Percentiles rank a stretch among this genome's conserved stretches.
phyloP scores from a whole-genome alignment of 2,888 invertebrate species.

The Aporophyla nigra region DNA sequence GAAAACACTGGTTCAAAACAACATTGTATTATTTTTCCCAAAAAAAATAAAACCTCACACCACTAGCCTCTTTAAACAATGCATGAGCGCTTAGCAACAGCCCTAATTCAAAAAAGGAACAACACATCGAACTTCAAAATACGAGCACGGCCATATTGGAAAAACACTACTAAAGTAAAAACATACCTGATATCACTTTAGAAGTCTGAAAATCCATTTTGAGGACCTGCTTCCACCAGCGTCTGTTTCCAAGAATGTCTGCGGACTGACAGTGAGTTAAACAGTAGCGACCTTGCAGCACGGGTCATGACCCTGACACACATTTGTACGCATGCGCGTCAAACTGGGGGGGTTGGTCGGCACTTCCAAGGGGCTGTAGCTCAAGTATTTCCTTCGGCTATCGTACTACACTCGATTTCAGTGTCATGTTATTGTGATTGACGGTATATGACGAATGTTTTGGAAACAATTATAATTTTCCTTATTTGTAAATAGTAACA shows the following conservation, averaged over 20 bases:
- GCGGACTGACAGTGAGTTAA: conserved; percentile 77
- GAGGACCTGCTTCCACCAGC: conserved; percentile 43
- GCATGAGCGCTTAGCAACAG: conserved; percentile 45
- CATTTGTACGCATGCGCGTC: conserved; percentile 82
- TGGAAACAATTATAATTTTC: conserved; percentile 36
- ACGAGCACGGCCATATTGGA: conserved; percentile 24
- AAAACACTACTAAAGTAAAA: background rate
- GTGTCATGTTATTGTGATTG: conserved; percentile 40
- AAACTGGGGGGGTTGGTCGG: conserved; percentile 24
- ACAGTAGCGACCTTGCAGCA: conserved; percentile 86
- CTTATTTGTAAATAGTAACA: background rate
- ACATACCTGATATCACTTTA: conserved; percentile 76
- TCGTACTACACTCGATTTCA: conserved; percentile 35
- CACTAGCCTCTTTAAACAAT: conserved; percentile 23
- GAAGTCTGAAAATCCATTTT: conserved; percentile 81
- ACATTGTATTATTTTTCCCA: background rate
- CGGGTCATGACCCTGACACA: conserved; percentile 87
- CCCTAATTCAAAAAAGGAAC: conserved; percentile 40
- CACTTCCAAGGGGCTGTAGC: conserved; percentile 24
- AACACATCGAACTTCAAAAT: conserved; percentile 17
- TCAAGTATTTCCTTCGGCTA: conserved; percentile 19
- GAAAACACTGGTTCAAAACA: conserved; percentile 9
- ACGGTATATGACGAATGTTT: conserved; percentile 22
- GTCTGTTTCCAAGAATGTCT: conserved; percentile 52
- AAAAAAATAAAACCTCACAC: conserved; percentile 25